These are phyloP conservation scores for Pteropus alecto DNA, from an alignment of 2,113 vertebrate genomes.

Conservation along the genomic window DNA sequence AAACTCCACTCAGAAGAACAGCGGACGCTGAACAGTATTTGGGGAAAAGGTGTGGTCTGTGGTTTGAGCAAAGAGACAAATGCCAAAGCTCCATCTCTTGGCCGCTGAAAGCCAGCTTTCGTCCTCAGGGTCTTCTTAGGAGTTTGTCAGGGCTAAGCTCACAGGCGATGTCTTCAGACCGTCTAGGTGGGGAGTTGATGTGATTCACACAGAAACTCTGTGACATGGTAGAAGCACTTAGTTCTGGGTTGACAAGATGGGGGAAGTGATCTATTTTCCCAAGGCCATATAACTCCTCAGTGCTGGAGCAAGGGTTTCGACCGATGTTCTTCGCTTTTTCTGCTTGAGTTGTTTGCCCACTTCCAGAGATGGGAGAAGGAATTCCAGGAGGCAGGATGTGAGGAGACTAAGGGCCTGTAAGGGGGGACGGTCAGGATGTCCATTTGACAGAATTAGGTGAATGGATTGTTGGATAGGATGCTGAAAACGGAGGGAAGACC, in stretches of 20 bases:
- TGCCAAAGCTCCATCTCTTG: background rate
- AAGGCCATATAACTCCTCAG: background rate
- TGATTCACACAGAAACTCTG: background rate
- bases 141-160: background rate
- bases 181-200: background rate
- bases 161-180: accelerated
- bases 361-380: background rate
- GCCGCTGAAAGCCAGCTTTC: background rate
- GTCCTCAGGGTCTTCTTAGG: background rate
- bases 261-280: background rate
- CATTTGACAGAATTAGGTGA: background rate
- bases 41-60: background rate
- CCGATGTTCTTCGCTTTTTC: background rate
- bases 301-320: background rate
- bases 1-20: background rate
- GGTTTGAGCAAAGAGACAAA: background rate
- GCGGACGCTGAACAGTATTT: background rate
- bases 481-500: background rate
- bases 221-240: background rate
- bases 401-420: background rate
- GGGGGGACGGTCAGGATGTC: background rate
- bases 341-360: background rate
- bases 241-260: background rate
- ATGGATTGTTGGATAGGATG: background rate
- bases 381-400: background rate